Evolutionary conservation across 2,888 invertebrate species (phyloP), one percentile per base, ranked within the genome.

Genomic region (Meghimatium bilineatum): DNA sequence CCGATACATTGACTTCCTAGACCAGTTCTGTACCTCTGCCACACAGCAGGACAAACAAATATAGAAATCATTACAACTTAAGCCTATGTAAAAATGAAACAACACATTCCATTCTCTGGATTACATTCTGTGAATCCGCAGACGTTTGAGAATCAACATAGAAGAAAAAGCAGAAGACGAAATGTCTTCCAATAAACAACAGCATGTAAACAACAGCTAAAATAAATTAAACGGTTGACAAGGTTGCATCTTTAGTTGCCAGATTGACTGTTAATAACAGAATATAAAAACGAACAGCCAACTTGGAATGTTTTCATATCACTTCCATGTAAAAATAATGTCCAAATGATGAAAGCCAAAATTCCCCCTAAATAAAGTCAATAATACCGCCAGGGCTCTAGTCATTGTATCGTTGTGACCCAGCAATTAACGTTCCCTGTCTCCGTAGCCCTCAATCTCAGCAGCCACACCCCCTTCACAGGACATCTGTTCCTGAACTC

Each of bases 241-340:
- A 12, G 56, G 56, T 23, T 20, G 23, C 6, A 23, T 56, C 23
- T 56, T 12, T 44, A 20, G 56, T 56, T 56, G 23, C 56, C 6
- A 56, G 3, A 56, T 3, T 56, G 3, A 23, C 20, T 56, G 56
- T 56, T 17, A 3, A 2, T 14, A 56, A 56, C 14, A 56, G 23
- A 56, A 23, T 14, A 56, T 56, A 14, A 49, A n/a, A 29, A 72
- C 72, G 34, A 23, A n/a, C 26, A 71, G 71, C 20, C 5, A 67
- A n/a, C 23, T 38, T 14, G 3, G 34, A 23, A 12, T 17, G 14
- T 29, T 52, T 32, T 74, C 20, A 34, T 52, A 74, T 90, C 90
- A 26, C 91, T 90, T 10, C 1, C 36, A 44, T n/a, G 60, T 60
- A 60, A 56, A 72, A 56, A 60, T 63, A 81, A 63, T 29, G 36